Conservation (phyloP, 1,140 invertebrate genomes). For the Heliconius melpomene region DNA sequence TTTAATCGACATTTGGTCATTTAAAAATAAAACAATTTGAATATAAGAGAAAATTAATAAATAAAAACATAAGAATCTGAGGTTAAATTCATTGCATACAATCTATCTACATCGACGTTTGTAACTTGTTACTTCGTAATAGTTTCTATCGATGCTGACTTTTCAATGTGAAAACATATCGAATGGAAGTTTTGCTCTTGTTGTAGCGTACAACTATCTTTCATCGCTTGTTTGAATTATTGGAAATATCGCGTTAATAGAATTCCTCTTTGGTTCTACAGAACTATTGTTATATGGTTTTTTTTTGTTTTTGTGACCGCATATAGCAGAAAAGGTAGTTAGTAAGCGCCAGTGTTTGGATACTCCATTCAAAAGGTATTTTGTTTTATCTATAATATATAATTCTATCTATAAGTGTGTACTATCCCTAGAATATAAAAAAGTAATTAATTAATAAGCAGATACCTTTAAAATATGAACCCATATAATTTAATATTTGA, state of each 20-base stretch:
- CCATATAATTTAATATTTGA: no score
- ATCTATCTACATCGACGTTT: background rate
- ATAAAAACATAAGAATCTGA: no score
- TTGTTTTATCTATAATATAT: no score
- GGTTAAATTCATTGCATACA: background rate
- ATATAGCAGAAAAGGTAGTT: background rate
- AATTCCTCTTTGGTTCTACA: background rate
- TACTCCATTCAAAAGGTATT: no score
- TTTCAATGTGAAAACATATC: background rate
- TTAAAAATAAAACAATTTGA: no score
- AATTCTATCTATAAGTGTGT: no score
- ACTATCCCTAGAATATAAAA: no score
- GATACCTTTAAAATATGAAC: no score
- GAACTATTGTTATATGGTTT: background rate
- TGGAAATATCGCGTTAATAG: background rate
- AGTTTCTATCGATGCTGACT: background rate
- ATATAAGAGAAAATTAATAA: no score
- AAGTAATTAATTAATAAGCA: no score
- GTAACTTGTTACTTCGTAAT: background rate
- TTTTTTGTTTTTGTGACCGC: background rate
- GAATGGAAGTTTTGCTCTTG: background rate
- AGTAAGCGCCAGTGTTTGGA: no score
- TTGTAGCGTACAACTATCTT: background rate
- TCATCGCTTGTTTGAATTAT: background rate
- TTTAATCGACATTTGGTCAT: no score